Conservation (phyloP, 2,797 vertebrate species). For the Echiichthys vipera region DNA sequence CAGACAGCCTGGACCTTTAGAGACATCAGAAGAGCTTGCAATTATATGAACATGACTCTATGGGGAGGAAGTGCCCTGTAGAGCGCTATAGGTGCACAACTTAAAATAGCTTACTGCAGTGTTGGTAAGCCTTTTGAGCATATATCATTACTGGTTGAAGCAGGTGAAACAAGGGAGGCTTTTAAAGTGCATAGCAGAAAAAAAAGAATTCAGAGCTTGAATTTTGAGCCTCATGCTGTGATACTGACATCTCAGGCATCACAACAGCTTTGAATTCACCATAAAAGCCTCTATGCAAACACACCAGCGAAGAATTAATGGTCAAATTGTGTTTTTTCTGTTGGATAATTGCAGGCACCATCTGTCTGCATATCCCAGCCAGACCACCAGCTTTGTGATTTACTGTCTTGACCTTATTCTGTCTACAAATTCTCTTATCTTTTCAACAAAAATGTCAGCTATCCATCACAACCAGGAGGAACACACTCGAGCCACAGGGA, state of each 20-base stretch:
- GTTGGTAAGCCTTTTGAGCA: not conserved
- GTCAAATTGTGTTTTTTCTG: not conserved
- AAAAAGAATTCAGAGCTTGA: not conserved
- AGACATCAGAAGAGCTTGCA: not conserved
- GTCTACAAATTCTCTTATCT: not conserved
- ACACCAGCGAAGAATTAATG: not conserved
- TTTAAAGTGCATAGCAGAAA: not conserved
- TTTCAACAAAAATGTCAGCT: slow-evolving; percentile 7
- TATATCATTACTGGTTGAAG: slow-evolving; percentile 21
- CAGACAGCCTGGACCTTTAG: slow-evolving; percentile 3
- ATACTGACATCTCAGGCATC: not conserved
- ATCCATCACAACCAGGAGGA: not conserved
- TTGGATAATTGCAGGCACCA: not conserved
- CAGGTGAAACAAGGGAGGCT: not conserved
- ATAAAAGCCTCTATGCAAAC: slow-evolving; percentile 1
- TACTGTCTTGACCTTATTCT: slow-evolving; percentile 3
- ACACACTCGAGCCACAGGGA: not conserved
- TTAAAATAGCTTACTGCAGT: slow-evolving; percentile 50
- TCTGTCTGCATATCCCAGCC: not conserved
- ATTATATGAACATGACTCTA: slow-evolving; percentile 5
- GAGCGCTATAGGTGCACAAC: slow-evolving; percentile 29
- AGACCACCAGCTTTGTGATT: not conserved
- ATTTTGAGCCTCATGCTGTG: not conserved
- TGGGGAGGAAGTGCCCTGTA: slow-evolving; percentile 37
- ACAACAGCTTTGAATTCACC: slow-evolving; percentile 5